Percentiles rank a stretch among this genome's conserved stretches.
Evolutionary conservation across 2,888 invertebrate species (phyloP).

Genomic region (Drosophila kuntzei): DNA sequence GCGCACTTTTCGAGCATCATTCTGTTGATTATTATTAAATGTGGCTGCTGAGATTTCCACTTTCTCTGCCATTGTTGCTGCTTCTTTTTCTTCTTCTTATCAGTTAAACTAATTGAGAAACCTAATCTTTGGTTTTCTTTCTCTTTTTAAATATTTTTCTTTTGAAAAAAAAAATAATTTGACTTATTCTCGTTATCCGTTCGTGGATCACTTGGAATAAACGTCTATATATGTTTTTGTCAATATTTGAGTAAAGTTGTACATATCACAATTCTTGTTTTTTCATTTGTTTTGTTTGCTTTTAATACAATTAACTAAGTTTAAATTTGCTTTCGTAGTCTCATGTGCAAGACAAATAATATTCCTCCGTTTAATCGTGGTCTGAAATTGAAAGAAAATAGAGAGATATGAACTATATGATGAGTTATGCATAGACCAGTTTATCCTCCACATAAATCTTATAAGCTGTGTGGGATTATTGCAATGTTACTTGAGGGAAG

Average conservation of each 20-base stretch:
- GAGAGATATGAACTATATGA: not conserved
- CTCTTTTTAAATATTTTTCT: not conserved
- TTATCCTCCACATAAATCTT: slow-evolving; percentile 25
- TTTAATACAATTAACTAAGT: slow-evolving; percentile 61
- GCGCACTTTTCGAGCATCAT: slow-evolving; percentile 80
- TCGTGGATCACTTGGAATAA: slow-evolving; percentile 54
- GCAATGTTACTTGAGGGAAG: slow-evolving; percentile 15
- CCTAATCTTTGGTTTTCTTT: slow-evolving; percentile 72
- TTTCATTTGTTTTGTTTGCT: slow-evolving; percentile 23
- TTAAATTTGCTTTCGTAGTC: slow-evolving; percentile 57
- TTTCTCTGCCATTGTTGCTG: slow-evolving; percentile 83
- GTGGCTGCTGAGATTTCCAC: slow-evolving; percentile 77
- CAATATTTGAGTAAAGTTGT: slow-evolving; percentile 81
- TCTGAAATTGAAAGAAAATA: slow-evolving; percentile 47
- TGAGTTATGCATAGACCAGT: slow-evolving; percentile 16
- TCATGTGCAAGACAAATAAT: slow-evolving; percentile 57
- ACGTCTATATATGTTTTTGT: slow-evolving; percentile 64
- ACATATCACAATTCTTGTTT: slow-evolving; percentile 76
- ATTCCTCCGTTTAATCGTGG: slow-evolving; percentile 58
- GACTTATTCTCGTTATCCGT: slow-evolving; percentile 32
- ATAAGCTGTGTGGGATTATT: slow-evolving; percentile 7
- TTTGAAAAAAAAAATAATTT: slow-evolving; percentile 16
- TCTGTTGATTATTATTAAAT: slow-evolving; percentile 73
- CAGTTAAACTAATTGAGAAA: slow-evolving; percentile 56
- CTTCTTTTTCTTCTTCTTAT: slow-evolving; percentile 38